These are phyloP conservation scores for Heliangelus exortis DNA, from an alignment of 2,797 vertebrate species.

Conservation along the genomic window DNA sequence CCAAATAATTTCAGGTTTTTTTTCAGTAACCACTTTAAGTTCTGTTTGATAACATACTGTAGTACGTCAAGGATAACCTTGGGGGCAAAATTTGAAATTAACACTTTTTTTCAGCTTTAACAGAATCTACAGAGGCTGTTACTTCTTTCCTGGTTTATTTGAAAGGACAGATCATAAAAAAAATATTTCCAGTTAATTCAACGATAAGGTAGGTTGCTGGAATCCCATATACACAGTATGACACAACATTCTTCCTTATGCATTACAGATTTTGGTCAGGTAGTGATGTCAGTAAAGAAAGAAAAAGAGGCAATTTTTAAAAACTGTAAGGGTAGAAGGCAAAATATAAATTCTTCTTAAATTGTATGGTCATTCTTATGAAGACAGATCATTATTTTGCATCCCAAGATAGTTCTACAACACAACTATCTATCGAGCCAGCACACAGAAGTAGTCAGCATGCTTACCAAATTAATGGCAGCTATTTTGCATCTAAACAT, in stretches of 20 bases:
- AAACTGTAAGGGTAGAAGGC: rapidly evolving
- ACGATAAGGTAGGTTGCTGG: not conserved
- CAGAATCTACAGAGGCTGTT: not conserved
- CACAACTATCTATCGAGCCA: not conserved
- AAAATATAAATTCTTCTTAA: not conserved
- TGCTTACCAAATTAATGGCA: not conserved
- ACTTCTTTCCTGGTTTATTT: not conserved
- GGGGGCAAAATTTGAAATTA: not conserved
- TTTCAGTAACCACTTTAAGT: not conserved
- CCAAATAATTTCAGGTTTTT: not conserved
- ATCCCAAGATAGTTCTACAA: not conserved
- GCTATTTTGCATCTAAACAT: not conserved
- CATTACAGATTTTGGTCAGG: not conserved
- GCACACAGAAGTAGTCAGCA: rapidly evolving
- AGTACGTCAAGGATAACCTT: not conserved
- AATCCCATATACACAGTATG: not conserved
- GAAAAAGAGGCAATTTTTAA: not conserved
- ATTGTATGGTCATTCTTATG: not conserved
- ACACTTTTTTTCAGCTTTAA: not conserved
- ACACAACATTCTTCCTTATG: rapidly evolving
- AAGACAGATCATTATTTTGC: not conserved
- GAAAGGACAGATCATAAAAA: not conserved
- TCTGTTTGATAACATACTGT: not conserved
- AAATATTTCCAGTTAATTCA: not conserved
- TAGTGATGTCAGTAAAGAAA: not conserved